These are phyloP conservation scores for Peromyscus attwateri DNA, from an alignment of 2,797 vertebrate genomes.

Conservation along the genomic window DNA sequence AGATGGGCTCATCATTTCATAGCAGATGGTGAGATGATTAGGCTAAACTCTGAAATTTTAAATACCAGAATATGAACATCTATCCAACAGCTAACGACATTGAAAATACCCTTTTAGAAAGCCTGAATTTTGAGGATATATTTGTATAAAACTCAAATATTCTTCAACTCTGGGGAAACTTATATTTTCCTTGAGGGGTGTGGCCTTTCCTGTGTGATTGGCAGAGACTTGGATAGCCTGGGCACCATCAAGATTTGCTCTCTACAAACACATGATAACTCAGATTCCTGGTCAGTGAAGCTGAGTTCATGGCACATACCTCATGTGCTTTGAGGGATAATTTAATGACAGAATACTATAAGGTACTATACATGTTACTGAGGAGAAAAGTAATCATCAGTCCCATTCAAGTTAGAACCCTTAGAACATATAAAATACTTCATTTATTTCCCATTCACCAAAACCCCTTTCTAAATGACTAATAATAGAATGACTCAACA, in stretches of 20 bases:
- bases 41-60: conserved; percentile 84
- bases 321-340: neutral
- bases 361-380: neutral
- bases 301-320: neutral
- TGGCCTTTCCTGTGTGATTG: neutral
- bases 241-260: neutral
- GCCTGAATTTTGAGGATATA: neutral
- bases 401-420: neutral
- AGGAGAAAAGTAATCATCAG: neutral
- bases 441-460: neutral
- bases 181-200: conserved; percentile 12
- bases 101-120: conserved; percentile 68
- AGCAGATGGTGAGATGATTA: conserved; percentile 85
- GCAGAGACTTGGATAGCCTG: neutral
- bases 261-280: neutral
- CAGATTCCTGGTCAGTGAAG: neutral
- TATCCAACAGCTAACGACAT: conserved; percentile 77
- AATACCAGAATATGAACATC: conserved; percentile 77
- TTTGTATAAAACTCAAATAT: conserved; percentile 68
- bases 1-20: conserved; percentile 80
- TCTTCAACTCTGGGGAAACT: neutral
- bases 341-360: neutral
- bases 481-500: neutral
- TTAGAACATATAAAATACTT: neutral
- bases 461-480: neutral